These are phyloP conservation scores for Zeuzera pyrina DNA, from an alignment of 2,888 invertebrate species.

Conservation along the genomic window DNA sequence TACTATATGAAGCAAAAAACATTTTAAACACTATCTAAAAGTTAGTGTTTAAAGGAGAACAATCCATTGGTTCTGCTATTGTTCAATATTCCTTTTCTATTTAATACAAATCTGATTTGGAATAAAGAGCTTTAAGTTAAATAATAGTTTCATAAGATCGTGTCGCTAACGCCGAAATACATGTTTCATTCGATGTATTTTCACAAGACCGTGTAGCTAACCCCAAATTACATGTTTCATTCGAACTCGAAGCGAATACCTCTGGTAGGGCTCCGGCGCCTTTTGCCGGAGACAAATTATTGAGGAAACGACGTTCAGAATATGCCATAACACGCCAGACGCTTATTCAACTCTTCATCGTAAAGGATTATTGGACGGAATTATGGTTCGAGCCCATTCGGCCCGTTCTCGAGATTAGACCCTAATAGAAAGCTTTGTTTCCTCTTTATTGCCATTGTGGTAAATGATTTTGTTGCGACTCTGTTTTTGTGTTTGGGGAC, in stretches of 20 bases:
- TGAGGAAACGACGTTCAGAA: conserved; percentile 39
- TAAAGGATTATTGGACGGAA: conserved; percentile 41
- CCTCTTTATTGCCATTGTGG: conserved; percentile 15
- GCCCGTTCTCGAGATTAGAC: conserved; percentile 27
- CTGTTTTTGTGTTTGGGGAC: conserved; percentile 16
- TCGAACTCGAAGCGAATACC: conserved; percentile 17
- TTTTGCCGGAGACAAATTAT: conserved; percentile 38
- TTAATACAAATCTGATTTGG: no score
- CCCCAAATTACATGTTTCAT: background rate
- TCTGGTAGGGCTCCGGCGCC: conserved; percentile 17
- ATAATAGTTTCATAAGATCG: no score
- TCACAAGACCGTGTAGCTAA: no score
- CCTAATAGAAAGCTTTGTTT: conserved; percentile 35
- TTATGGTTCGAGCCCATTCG: conserved; percentile 24
- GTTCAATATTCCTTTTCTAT: no score
- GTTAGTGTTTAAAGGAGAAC: no score
- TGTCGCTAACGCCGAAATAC: no score
- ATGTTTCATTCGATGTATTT: no score
- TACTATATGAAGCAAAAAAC: no score
- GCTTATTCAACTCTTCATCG: conserved; percentile 42
- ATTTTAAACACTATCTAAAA: no score
- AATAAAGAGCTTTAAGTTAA: no score
- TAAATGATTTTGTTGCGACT: conserved; percentile 15
- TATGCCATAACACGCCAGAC: conserved; percentile 40
- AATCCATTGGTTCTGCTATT: no score